Percentiles rank a stretch among this genome's conserved stretches.
These are phyloP conservation scores for Lingula anatina DNA, from an alignment of 2,888 invertebrate genomes.

Conservation along the genomic window DNA sequence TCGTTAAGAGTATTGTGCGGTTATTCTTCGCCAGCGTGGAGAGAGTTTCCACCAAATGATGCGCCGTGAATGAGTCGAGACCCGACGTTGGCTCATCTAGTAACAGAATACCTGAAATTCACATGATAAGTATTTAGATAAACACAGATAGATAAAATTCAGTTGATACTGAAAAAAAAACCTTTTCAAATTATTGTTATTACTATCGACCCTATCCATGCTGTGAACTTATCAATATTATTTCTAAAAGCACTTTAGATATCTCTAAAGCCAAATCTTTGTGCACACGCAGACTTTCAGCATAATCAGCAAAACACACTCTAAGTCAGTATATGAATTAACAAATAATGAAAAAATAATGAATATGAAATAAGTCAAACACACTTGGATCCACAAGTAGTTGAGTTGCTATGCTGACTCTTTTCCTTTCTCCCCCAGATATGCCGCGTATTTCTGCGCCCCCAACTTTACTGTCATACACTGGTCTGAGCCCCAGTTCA, in stretches of 20 bases:
- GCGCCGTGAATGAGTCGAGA: conserved; percentile 89
- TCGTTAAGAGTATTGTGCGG: conserved; percentile 74
- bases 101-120: conserved; percentile 69
- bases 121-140: conserved; percentile 52
- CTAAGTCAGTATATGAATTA: no score
- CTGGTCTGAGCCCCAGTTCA: conserved; percentile 87
- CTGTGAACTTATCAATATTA: no score
- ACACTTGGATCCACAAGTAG: conserved; percentile 87
- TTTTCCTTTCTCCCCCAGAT: conserved; percentile 81
- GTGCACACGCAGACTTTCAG: no score
- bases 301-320: no score
- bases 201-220: no score
- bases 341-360: no score
- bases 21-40: conserved; percentile 29
- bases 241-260: no score
- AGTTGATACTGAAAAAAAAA: no score
- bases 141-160: no score
- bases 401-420: conserved; percentile 87
- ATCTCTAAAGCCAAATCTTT: no score
- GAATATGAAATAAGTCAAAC: no score
- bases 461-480: conserved; percentile 61
- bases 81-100: conserved; percentile 87
- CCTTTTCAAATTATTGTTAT: no score
- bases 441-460: conserved; percentile 71
- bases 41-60: conserved; percentile 53